Percentiles rank a stretch among this genome's conserved stretches.
These are phyloP conservation scores for Diplolepis rosae DNA, from an alignment of 2,888 invertebrate genomes.

Conservation along the genomic window DNA sequence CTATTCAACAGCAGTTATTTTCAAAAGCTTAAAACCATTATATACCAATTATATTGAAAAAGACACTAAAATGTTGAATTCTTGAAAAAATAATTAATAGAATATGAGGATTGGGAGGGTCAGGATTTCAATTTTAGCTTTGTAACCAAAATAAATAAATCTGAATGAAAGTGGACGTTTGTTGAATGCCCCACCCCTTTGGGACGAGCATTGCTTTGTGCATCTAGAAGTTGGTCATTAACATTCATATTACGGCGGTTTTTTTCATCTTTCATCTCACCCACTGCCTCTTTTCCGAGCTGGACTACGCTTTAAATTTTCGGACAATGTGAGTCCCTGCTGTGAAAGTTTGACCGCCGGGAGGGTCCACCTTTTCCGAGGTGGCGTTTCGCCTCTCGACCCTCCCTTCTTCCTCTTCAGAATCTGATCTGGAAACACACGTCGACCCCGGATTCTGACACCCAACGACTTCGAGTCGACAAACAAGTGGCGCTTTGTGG, in stretches of 20 bases:
- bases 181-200: background rate
- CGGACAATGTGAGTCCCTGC: conserved; percentile 51
- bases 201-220: background rate
- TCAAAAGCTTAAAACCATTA: too few relatives aligned
- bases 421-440: background rate
- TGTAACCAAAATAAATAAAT: background rate
- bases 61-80: too few relatives aligned
- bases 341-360: conserved; percentile 47
- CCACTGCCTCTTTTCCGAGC: conserved; percentile 47
- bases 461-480: background rate
- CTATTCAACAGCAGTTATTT: too few relatives aligned
- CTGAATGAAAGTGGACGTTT: background rate
- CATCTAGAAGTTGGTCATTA: conserved; percentile 54
- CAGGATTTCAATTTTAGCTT: background rate
- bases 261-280: conserved; percentile 43
- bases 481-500: conserved; percentile 2
- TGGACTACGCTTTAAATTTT: conserved; percentile 31
- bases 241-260: conserved; percentile 64
- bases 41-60: too few relatives aligned
- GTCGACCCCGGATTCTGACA: background rate
- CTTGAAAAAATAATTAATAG: background rate
- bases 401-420: background rate
- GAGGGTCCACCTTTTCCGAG: conserved; percentile 38
- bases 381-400: conserved; percentile 22
- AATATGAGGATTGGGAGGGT: background rate